A percentile compares a stretch with the other conserved stretches of the same genome.
These are phyloP conservation scores for Arbacia lixula DNA, from an alignment of 53 echinoderm and acorn worm species.

Conservation along the genomic window DNA sequence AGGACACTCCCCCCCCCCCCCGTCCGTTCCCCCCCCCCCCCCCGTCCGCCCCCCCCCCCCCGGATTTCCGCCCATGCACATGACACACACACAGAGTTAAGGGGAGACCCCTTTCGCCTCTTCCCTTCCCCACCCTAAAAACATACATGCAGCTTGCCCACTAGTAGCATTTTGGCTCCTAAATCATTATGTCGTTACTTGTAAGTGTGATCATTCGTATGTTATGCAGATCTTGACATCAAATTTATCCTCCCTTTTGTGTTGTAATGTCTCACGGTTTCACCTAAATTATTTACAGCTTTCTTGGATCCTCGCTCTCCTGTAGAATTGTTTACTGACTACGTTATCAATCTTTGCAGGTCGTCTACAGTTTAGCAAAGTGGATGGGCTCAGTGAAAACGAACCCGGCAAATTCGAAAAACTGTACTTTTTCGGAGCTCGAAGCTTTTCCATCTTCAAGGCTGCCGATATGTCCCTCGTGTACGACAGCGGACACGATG, in stretches of 20 bases:
- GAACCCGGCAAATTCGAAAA: conserved; percentile 41
- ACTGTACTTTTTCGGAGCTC: conserved; percentile 60
- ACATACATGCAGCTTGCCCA: too few species aligned
- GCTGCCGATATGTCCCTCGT: conserved; percentile 45
- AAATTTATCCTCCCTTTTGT: too few species aligned
- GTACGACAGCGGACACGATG: conserved; percentile 73
- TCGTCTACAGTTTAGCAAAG: conserved; percentile 58
- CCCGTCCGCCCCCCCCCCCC: neutral
- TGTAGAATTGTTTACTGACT: neutral
- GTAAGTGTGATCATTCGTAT: too few species aligned
- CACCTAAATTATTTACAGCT: too few species aligned
- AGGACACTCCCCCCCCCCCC: neutral
- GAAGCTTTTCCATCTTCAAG: conserved; percentile 63
- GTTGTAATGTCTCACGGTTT: too few species aligned
- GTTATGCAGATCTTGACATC: too few species aligned
- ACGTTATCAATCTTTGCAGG: conserved; percentile 44
- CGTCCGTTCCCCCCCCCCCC: neutral
- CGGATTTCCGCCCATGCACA: too few species aligned
- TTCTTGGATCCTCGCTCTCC: neutral
- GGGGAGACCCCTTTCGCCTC: too few species aligned
- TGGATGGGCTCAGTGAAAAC: conserved; percentile 46
- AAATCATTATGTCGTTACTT: too few species aligned
- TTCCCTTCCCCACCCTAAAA: too few species aligned
- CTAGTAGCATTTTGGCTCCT: too few species aligned
- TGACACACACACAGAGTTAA: too few species aligned